These are phyloP conservation scores for Xyliphius kryptos DNA, from an alignment of 2,113 vertebrate species.

Conservation along the genomic window DNA sequence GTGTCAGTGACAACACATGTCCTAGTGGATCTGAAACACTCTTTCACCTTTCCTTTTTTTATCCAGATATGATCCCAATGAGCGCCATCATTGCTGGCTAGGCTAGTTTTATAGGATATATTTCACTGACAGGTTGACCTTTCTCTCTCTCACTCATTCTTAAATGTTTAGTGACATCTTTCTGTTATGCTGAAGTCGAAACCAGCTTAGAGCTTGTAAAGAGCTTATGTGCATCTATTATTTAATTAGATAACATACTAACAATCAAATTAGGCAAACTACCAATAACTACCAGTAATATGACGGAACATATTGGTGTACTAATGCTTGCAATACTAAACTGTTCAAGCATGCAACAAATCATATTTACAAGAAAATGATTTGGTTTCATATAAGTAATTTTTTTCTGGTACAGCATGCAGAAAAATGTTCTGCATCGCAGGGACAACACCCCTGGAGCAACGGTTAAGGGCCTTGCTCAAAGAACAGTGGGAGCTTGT, in stretches of 20 bases:
- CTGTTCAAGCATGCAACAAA: constrained; percentile 4
- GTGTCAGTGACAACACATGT: background rate
- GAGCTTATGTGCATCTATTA: background rate
- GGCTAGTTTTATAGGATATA: constrained; percentile 14
- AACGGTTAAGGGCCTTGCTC: too few relatives aligned
- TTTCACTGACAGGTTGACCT: constrained; percentile 19
- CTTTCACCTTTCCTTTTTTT: background rate
- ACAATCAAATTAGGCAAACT: background rate
- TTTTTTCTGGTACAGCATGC: too few relatives aligned
- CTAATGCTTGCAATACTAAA: background rate
- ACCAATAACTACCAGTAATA: background rate
- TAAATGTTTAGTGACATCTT: background rate
- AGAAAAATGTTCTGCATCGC: too few relatives aligned
- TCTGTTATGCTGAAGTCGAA: constrained; percentile 1
- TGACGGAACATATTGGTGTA: constrained; percentile 5
- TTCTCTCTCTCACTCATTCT: background rate
- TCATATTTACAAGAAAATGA: constrained; percentile 1
- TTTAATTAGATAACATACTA: background rate
- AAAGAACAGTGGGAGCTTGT: too few relatives aligned
- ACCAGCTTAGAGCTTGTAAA: background rate
- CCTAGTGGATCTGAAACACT: background rate
- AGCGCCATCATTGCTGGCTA: constrained; percentile 6
- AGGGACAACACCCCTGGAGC: too few relatives aligned
- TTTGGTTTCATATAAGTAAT: too few relatives aligned
- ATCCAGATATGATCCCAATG: background rate